These are phyloP conservation scores for Junonia oenone DNA, from an alignment of 2,888 invertebrate genomes.

Conservation along the genomic window DNA sequence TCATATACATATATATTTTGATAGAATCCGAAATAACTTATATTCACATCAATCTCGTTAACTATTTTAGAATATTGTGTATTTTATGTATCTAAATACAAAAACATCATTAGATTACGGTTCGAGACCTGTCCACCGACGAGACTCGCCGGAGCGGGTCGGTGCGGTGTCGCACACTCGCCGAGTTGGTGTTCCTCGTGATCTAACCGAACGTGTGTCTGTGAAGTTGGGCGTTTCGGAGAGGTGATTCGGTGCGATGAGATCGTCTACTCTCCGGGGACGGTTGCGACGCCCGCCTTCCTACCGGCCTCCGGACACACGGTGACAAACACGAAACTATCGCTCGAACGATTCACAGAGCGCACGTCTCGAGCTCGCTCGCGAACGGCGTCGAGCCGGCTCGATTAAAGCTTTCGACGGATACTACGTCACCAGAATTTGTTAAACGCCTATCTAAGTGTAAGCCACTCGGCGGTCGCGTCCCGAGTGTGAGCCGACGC, in stretches of 20 bases:
- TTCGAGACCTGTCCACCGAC: slow-evolving; percentile 51
- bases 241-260: slow-evolving; percentile 58
- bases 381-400: slow-evolving; percentile 44
- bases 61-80: slow-evolving; percentile 74
- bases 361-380: slow-evolving; percentile 48
- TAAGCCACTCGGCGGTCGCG: slow-evolving; percentile 46
- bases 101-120: slow-evolving; percentile 64
- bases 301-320: slow-evolving; percentile 17
- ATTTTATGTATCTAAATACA: slow-evolving; percentile 59
- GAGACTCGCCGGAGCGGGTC: slow-evolving; percentile 4
- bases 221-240: slow-evolving; percentile 65
- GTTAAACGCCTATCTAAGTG: slow-evolving; percentile 77
- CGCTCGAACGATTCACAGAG: slow-evolving; percentile 5
- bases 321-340: not conserved
- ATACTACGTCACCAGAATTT: slow-evolving; percentile 69
- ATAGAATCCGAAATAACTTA: slow-evolving; percentile 74
- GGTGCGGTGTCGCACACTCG: not conserved
- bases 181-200: slow-evolving; percentile 1
- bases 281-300: slow-evolving; percentile 60
- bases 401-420: slow-evolving; percentile 62
- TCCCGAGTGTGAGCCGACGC: slow-evolving; percentile 4
- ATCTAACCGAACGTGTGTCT: slow-evolving; percentile 4
- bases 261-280: slow-evolving; percentile 62
- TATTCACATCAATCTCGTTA: slow-evolving; percentile 62
- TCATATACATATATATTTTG: slow-evolving; percentile 58